Base-by-base conservation (phyloP, 2,797 vertebrate species). In the Danio choprae region DNA sequence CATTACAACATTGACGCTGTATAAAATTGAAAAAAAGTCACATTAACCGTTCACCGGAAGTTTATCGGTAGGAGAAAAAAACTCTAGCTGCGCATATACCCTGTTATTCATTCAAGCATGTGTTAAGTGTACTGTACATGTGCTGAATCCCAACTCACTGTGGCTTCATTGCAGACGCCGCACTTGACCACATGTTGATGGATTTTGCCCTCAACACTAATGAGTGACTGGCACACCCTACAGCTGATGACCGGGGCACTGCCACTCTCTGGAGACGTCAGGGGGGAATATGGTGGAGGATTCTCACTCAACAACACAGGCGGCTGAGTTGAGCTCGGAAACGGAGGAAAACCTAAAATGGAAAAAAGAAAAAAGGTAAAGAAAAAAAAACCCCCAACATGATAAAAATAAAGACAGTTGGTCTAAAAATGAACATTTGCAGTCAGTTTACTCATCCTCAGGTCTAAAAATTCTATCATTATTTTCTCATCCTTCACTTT, bases 101-200 rank as follows among this genome's bases (percentile, higher is more conserved):
- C 29, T 29, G 29, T 29, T 29, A 29, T 29, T 29, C 3, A 46
- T 12, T 7, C 44, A 41, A 71, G 38, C n/a, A 7, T 43, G 13
- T 6, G 6, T 40, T 8, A 41, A 15, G 68, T 55, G 50, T 56
- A 16, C 1, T 55, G 50, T 56, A 16, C 3, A 18, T 13, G 50
- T 41, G 69, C 70, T 56, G 12, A n/a, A 5, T 59, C 20, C 7
- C 15, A 73, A 59, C 96, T 88, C 90, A 98, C 96, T 81, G 96
- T 98, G 46, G 96, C 96, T 91, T 97, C 96, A 60, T 97, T 97
- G 91, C 96, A 97, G 84, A 96, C 94, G 1, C 95, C 95, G 79
- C 97, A 98, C 90, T 98, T 98, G 67, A 98, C 96, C 83, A 98
- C 96, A 4, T 98, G 94, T 75, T 95, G 94, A 84, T 94, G 93